These are phyloP conservation scores for Drosophila quasianomalipes DNA, from an alignment of 2,888 invertebrate species.

Conservation along the genomic window DNA sequence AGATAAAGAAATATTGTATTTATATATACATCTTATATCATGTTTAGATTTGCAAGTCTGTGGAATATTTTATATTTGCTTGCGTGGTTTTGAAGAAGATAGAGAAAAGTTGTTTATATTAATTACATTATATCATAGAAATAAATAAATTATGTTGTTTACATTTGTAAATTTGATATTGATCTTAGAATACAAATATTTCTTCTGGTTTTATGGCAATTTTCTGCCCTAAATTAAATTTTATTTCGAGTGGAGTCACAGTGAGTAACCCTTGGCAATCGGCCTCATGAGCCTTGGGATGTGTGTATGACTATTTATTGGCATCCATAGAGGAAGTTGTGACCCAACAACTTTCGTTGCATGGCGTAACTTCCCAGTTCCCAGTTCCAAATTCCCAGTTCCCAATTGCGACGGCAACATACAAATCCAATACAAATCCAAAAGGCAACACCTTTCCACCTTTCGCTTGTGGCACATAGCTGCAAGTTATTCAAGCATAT, in stretches of 20 bases:
- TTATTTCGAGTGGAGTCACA: neutral
- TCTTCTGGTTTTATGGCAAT: fast-evolving
- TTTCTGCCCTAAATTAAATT: neutral
- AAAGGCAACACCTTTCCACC: slow-evolving; percentile 77
- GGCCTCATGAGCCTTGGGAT: neutral
- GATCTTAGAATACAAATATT: neutral
- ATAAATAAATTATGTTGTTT: neutral
- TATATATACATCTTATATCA: neutral
- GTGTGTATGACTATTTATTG: neutral
- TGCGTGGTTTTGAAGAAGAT: neutral
- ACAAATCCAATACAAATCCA: slow-evolving; percentile 44
- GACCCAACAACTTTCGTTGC: slow-evolving; percentile 73
- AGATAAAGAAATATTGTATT: neutral
- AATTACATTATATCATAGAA: neutral
- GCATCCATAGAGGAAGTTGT: slow-evolving; percentile 40
- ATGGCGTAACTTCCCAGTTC: slow-evolving; percentile 40
- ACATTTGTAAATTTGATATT: neutral
- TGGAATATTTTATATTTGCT: neutral
- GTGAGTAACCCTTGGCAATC: neutral
- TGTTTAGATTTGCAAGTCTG: neutral
- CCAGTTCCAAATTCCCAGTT: slow-evolving; percentile 12
- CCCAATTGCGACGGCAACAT: no score
- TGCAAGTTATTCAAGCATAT: slow-evolving; percentile 74
- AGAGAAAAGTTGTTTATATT: neutral
- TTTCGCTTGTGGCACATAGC: slow-evolving; percentile 71